These are phyloP conservation scores for Drosophila leontia DNA, from an alignment of 1,140 invertebrate species.

Conservation along the genomic window DNA sequence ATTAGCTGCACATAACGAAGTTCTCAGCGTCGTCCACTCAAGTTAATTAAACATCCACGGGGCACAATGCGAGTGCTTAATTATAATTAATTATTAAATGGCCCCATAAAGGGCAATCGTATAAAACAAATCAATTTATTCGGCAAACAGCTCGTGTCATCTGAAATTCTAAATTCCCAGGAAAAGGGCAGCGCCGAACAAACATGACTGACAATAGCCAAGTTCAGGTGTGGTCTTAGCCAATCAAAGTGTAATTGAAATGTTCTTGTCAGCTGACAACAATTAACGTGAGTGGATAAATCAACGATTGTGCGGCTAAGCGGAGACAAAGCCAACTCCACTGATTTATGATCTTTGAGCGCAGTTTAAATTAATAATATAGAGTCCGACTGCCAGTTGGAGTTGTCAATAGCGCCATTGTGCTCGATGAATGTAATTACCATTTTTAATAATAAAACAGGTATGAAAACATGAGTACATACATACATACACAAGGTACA, in stretches of 20 bases:
- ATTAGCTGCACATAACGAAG: conserved; percentile 5
- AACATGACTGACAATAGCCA: conserved; percentile 15
- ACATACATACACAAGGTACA: neutral
- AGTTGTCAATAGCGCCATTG: conserved; percentile 50
- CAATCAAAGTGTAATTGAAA: conserved; percentile 53
- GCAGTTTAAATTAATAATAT: conserved; percentile 58
- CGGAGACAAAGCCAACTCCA: conserved; percentile 52
- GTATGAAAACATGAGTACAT: conserved; percentile 6
- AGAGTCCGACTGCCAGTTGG: conserved; percentile 37
- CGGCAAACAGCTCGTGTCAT: neutral
- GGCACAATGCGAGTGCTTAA: conserved; percentile 1
- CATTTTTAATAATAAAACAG: conserved; percentile 26
- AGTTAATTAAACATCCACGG: conserved; percentile 19
- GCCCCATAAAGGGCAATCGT: conserved; percentile 15
- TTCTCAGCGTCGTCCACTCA: neutral
- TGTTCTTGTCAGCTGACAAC: conserved; percentile 62
- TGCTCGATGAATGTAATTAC: conserved; percentile 37
- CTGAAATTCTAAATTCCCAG: neutral
- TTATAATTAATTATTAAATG: conserved; percentile 28
- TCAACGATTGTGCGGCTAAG: conserved; percentile 22
- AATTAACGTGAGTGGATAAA: conserved; percentile 38
- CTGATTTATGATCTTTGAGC: conserved; percentile 62
- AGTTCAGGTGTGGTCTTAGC: conserved; percentile 36
- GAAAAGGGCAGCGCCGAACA: neutral
- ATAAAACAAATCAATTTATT: neutral